Percentiles rank a stretch among this genome's conserved stretches.
phyloP scores from a whole-genome alignment of 2,888 invertebrate genomes.

The Drosophila macrothrix region DNA sequence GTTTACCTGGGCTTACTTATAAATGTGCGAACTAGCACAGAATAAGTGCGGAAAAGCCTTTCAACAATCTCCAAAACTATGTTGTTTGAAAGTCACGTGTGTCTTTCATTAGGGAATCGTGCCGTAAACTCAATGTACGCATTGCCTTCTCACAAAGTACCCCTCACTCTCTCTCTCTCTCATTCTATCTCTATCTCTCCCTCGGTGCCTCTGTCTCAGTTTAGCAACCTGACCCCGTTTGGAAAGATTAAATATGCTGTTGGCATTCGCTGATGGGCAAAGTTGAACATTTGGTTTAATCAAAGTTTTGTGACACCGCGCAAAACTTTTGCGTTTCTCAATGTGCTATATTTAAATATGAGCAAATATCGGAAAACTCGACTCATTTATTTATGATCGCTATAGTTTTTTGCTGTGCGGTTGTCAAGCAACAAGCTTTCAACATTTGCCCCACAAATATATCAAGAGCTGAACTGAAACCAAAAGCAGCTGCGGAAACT shows the following conservation, averaged over 20 bases:
- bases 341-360: slow-evolving; percentile 18
- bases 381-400: slow-evolving; percentile 21
- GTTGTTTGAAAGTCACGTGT: slow-evolving; percentile 21
- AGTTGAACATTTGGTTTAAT: slow-evolving; percentile 47
- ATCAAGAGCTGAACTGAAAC: slow-evolving; percentile 8
- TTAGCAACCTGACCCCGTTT: slow-evolving; percentile 3
- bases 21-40: slow-evolving; percentile 9
- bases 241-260: slow-evolving; percentile 42
- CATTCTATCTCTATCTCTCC: background rate
- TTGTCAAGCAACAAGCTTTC: slow-evolving; percentile 40
- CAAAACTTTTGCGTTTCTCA: slow-evolving; percentile 38
- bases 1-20: slow-evolving; percentile 46
- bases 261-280: slow-evolving; percentile 50
- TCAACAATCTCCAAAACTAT: slow-evolving; percentile 43
- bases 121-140: slow-evolving; percentile 34
- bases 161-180: background rate
- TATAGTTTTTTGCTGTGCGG: slow-evolving; percentile 7
- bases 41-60: slow-evolving; percentile 1
- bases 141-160: slow-evolving; percentile 6
- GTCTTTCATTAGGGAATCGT: slow-evolving; percentile 19
- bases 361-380: slow-evolving; percentile 3
- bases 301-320: slow-evolving; percentile 47
- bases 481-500: slow-evolving; percentile 9
- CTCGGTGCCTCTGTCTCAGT: background rate
- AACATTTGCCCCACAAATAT: slow-evolving; percentile 29